phyloP scores from a whole-genome alignment of 1,140 invertebrate species.

The Anadara kagoshimensis region DNA sequence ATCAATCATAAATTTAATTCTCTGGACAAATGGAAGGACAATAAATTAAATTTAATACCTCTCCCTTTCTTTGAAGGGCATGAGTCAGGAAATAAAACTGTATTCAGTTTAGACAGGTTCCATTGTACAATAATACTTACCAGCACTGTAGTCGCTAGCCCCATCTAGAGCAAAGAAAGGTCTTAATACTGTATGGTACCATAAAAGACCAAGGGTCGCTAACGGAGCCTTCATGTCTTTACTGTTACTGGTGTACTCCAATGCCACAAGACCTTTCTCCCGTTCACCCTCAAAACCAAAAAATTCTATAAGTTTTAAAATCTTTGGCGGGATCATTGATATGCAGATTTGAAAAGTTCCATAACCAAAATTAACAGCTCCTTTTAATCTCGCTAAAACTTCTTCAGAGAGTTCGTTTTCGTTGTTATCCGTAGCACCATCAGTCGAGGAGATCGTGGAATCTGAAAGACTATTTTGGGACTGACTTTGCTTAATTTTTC shows the following conservation, averaged over 20 bases:
- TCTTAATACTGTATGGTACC: conserved; percentile 84
- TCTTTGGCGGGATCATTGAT: conserved; percentile 81
- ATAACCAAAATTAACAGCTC: conserved; percentile 83
- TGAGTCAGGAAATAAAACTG: too few relatives aligned
- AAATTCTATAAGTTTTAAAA: conserved; percentile 81
- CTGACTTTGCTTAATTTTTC: conserved; percentile 46
- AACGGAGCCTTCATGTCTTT: conserved; percentile 84
- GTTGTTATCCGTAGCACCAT: conserved; percentile 50
- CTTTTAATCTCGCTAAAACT: conserved; percentile 79
- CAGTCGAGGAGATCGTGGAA: conserved; percentile 26
- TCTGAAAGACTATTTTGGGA: conserved; percentile 41
- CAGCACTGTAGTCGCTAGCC: conserved; percentile 77
- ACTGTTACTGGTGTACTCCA: conserved; percentile 81
- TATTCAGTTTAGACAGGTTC: background rate
- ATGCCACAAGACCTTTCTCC: conserved; percentile 78
- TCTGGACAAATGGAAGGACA: too few relatives aligned
- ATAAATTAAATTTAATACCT: too few relatives aligned
- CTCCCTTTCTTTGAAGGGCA: too few relatives aligned
- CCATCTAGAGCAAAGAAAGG: conserved; percentile 84
- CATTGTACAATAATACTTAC: conserved; percentile 38
- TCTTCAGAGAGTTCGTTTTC: conserved; percentile 63
- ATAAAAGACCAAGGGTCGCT: conserved; percentile 82
- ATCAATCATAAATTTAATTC: too few relatives aligned
- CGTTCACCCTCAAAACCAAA: conserved; percentile 84
- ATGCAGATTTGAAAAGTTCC: conserved; percentile 83